phyloP scores from a whole-genome alignment of 2,888 invertebrate species.

The Hirtodrosophila cameraria region DNA sequence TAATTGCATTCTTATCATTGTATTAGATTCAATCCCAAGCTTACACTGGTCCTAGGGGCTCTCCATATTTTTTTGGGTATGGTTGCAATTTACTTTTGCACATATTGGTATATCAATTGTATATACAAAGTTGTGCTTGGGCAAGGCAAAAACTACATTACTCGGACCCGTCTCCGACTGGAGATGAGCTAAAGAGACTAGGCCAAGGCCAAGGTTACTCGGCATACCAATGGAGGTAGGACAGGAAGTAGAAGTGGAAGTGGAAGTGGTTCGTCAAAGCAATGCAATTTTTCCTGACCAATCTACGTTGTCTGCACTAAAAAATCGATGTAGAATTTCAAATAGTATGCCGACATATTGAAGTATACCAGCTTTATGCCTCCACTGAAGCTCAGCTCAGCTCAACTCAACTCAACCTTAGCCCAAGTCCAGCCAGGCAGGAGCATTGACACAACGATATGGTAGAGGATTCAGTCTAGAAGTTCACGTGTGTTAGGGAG shows the following conservation, averaged over 20 bases:
- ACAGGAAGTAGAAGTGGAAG: too few relatives aligned
- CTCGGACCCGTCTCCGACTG: neutral
- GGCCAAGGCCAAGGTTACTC: constrained; percentile 36
- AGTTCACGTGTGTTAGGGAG: neutral
- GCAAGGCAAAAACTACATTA: neutral
- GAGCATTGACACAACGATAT: neutral
- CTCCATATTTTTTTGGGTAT: too few relatives aligned
- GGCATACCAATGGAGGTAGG: neutral
- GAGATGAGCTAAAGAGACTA: constrained; percentile 8
- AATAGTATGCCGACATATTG: neutral
- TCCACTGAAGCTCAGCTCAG: neutral
- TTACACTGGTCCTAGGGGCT: too few relatives aligned
- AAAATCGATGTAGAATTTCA: neutral
- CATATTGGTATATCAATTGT: neutral
- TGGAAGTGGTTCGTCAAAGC: constrained; percentile 19
- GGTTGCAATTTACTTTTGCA: neutral
- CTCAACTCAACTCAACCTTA: neutral
- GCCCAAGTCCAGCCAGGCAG: neutral
- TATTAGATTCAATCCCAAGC: too few relatives aligned
- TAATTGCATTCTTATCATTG: too few relatives aligned
- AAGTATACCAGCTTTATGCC: neutral
- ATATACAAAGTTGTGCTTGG: neutral
- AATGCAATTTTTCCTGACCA: constrained; percentile 15
- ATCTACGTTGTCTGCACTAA: neutral
- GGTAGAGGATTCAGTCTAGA: too few relatives aligned